These are phyloP conservation scores for Drosophila fulvimacula DNA, from an alignment of 2,888 invertebrate species.

Conservation along the genomic window DNA sequence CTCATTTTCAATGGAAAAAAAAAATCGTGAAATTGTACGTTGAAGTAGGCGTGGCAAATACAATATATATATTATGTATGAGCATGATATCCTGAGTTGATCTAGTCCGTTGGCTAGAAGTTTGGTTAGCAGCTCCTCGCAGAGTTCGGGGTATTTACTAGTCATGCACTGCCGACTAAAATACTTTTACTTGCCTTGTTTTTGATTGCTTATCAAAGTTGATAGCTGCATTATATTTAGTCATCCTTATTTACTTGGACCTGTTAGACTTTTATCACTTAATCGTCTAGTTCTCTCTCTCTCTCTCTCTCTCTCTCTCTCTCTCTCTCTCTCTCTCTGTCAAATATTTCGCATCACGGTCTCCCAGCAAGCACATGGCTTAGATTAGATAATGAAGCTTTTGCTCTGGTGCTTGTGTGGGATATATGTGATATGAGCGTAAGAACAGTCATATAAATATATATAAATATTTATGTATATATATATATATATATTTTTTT, in stretches of 20 bases:
- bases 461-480: not conserved
- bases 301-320: not conserved
- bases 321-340: not conserved
- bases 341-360: constrained; percentile 1
- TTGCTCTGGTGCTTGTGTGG: not conserved
- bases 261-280: constrained; percentile 2
- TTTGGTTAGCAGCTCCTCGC: too few relatives aligned
- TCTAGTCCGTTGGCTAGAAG: not conserved
- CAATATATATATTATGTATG: not conserved
- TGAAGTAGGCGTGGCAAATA: not conserved
- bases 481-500: too few relatives aligned
- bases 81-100: not conserved
- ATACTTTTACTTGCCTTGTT: not conserved
- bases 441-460: constrained; percentile 3
- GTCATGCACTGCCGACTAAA: not conserved
- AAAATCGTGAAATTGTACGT: not conserved
- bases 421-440: constrained; percentile 4
- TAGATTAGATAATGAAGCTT: constrained; percentile 25
- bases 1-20: not conserved
- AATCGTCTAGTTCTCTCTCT: not conserved
- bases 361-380: constrained; percentile 9
- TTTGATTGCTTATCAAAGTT: not conserved
- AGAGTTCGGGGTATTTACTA: not conserved
- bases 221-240: constrained; percentile 8
- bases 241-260: constrained; percentile 10